phyloP scores from a whole-genome alignment of 92 coral and sea anemone species.

The Phenganax subtilis region DNA sequence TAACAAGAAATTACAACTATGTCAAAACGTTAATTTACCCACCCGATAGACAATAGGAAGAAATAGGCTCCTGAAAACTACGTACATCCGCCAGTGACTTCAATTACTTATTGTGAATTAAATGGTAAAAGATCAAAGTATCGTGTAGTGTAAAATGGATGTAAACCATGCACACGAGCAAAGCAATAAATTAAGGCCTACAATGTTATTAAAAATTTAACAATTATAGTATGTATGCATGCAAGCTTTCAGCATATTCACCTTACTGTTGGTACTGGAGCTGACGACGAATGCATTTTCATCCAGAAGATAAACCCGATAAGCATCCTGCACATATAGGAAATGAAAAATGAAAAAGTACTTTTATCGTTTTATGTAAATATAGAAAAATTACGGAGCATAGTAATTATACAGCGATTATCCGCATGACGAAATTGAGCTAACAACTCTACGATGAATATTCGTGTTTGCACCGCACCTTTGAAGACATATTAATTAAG shows the following conservation, averaged over 20 bases:
- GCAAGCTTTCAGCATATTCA: neutral
- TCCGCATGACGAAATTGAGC: neutral
- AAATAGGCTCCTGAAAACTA: too few relatives aligned
- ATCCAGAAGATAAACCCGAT: slow-evolving; percentile 33
- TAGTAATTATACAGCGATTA: neutral
- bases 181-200: neutral
- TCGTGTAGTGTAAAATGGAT: too few relatives aligned
- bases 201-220: neutral
- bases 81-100: too few relatives aligned
- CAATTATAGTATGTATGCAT: neutral
- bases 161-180: neutral
- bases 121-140: too few relatives aligned
- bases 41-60: too few relatives aligned
- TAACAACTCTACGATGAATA: neutral
- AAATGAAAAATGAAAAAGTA: neutral
- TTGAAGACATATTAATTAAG: slow-evolving; percentile 1
- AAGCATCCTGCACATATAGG: neutral
- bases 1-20: neutral
- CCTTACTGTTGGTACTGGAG: slow-evolving; percentile 23
- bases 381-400: neutral
- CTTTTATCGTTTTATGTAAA: neutral
- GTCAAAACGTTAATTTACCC: too few relatives aligned
- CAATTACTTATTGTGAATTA: too few relatives aligned
- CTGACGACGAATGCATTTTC: slow-evolving; percentile 41
- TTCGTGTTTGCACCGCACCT: neutral